Percentiles rank a stretch among this genome's conserved stretches.
Conservation (phyloP, 1,140 invertebrate species). For the Leptinotarsa undecemlineata region DNA sequence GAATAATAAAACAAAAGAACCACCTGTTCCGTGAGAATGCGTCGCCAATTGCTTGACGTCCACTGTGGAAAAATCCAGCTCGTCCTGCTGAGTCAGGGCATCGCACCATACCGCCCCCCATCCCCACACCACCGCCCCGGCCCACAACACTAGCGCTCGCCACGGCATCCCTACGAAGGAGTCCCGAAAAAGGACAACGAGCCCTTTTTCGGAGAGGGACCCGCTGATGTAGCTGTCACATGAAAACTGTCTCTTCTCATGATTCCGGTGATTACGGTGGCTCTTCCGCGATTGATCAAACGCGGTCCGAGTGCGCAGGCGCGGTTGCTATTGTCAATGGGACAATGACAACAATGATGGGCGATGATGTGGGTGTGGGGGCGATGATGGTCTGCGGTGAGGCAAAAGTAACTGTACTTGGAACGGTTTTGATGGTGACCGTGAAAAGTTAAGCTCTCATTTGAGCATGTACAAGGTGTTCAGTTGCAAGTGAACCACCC, state of each 20-base stretch:
- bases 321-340: constrained; percentile 35
- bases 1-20: constrained; percentile 18
- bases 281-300: constrained; percentile 42
- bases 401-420: background rate
- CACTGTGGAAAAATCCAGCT: constrained; percentile 34
- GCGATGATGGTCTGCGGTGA: background rate
- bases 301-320: constrained; percentile 28
- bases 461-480: too few relatives aligned
- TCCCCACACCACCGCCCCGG: background rate
- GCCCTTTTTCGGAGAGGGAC: constrained; percentile 9
- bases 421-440: background rate
- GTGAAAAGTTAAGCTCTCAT: background rate
- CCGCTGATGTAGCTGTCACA: background rate
- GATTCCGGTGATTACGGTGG: constrained; percentile 16
- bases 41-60: constrained; percentile 37
- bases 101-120: constrained; percentile 9
- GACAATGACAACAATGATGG: constrained; percentile 42
- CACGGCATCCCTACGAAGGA: constrained; percentile 28
- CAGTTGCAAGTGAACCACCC: too few relatives aligned
- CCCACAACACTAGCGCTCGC: background rate
- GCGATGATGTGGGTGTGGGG: constrained; percentile 11
- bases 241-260: constrained; percentile 16
- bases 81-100: constrained; percentile 22
- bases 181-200: background rate
- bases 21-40: constrained; percentile 45